A percentile compares a stretch with the other conserved stretches of the same genome.
These are phyloP conservation scores for Drosophila anceps DNA, from an alignment of 2,888 invertebrate genomes.

Conservation along the genomic window DNA sequence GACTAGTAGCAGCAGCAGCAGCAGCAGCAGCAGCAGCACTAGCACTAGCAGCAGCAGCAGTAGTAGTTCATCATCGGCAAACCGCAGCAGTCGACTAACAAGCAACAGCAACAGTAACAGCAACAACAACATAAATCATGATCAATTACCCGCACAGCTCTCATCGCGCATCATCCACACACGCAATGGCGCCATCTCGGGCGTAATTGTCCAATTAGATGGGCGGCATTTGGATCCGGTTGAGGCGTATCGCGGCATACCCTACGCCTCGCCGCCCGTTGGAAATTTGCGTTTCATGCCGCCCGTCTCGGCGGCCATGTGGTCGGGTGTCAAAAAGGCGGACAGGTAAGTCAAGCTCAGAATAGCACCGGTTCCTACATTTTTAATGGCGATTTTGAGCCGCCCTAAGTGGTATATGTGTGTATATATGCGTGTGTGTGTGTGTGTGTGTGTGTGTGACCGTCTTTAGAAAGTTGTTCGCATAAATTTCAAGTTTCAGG, in stretches of 20 bases:
- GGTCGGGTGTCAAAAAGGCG: conserved; percentile 95
- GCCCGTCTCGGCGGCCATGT: conserved; percentile 96
- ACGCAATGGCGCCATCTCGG: conserved; percentile 94
- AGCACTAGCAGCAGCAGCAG: conserved; percentile 42
- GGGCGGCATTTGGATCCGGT: conserved; percentile 94
- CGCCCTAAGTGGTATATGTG: neutral
- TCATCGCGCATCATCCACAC: conserved; percentile 94
- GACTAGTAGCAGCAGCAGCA: conserved; percentile 30
- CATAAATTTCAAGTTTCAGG: conserved; percentile 47
- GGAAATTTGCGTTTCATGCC: conserved; percentile 97
- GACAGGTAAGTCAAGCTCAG: conserved; percentile 86
- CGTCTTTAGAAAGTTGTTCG: conserved; percentile 38
- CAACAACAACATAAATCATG: conserved; percentile 81
- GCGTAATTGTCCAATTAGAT: conserved; percentile 93
- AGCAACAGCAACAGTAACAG: conserved; percentile 44
- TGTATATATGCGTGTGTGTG: neutral
- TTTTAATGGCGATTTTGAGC: conserved; percentile 20
- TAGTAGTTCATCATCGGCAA: conserved; percentile 53
- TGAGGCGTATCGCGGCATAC: conserved; percentile 96
- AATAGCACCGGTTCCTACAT: conserved; percentile 11
- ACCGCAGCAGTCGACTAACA: conserved; percentile 40
- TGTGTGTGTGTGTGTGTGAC: conserved; percentile 7
- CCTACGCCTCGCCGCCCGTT: conserved; percentile 96
- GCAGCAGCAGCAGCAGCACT: conserved; percentile 32
- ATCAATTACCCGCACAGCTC: conserved; percentile 86